Evolutionary conservation across 2,888 invertebrate genomes (phyloP).

Genomic region (Microctonus brassicae): DNA sequence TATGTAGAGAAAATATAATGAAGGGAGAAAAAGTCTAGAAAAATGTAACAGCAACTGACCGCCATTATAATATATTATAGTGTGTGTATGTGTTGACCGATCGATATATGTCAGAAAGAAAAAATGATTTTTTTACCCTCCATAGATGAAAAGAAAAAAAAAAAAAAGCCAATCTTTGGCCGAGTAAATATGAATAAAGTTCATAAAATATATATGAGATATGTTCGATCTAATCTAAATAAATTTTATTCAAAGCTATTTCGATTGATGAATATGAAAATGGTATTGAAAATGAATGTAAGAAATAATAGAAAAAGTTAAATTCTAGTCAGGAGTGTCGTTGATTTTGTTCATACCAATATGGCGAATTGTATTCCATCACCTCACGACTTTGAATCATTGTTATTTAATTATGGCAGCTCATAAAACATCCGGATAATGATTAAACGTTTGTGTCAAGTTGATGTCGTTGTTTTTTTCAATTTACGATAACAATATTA

Average conservation of each 20-base stretch:
- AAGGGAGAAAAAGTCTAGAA: constrained; percentile 16
- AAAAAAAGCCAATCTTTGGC: not conserved
- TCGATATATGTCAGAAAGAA: constrained; percentile 25
- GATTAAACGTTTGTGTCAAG: not conserved
- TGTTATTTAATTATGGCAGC: constrained; percentile 4
- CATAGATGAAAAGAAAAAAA: not conserved
- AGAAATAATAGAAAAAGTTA: not conserved
- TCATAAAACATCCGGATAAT: not conserved
- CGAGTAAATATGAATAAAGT: not conserved
- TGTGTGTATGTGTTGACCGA: constrained; percentile 24
- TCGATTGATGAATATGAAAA: not conserved
- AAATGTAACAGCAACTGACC: constrained; percentile 40
- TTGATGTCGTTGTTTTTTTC: constrained; percentile 7
- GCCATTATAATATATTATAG: not conserved
- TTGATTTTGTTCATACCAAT: not conserved
- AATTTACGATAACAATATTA: constrained; percentile 16
- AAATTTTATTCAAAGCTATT: not conserved
- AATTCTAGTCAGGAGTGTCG: not conserved
- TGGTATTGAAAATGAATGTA: no score
- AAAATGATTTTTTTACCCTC: no score
- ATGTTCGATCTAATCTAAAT: not conserved
- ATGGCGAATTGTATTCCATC: not conserved
- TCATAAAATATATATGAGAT: no score
- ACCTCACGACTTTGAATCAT: constrained; percentile 4
- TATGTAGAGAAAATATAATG: constrained; percentile 10